Base-by-base conservation (phyloP, 92 coral and sea anemone genomes). In the Palythoa grandiflora region DNA sequence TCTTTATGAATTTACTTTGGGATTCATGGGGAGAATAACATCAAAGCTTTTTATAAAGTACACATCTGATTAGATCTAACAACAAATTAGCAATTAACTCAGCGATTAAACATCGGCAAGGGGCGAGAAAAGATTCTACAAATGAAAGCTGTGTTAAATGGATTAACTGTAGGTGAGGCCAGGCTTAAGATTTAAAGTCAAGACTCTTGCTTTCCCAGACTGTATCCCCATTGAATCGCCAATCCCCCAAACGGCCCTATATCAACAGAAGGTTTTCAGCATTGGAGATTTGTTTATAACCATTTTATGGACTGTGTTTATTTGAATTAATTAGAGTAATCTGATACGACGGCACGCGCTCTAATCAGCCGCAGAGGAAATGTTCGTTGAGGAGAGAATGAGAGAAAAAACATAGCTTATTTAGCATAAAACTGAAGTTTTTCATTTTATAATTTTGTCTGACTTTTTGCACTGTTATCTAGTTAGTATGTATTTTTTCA, bases 81-180 rank as follows among this genome's bases (percentile, higher is more conserved):
- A 93, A 94, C 98, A 94, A 94, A 92, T 91, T 87, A 94, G 91
- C 95, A 92, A 94, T 94, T 92, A 94, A 92, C 92, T 90, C 75
- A 90, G 88, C 94, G 95, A 92, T 92, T 92, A 92, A 89, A 89
- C 88, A 74, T 66, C 68, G 80, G 88, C 93, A 21, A 90, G 89
- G 87, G 88, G 71, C 78, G 91, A 91, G 80, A 91, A 87, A 88
- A 89, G 91, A 89, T 87, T 76, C 68, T 79, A 87, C 87, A 85
- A 78, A 85, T 61, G 79, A 88, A 73, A 19, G 84, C 68, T 80
- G 88, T 28, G 59, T 73, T 85, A 89, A 87, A 89, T 73, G 94
- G 91, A 92, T 92, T 87, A 87, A 85, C 54, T 48, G 74, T 20
- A 81, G 79, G 37, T 47, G 75, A 68, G 91, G 80, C 91, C 54